Evolutionary conservation across 2,113 vertebrate genomes (phyloP).

Genomic region (Puntigrus tetrazona): DNA sequence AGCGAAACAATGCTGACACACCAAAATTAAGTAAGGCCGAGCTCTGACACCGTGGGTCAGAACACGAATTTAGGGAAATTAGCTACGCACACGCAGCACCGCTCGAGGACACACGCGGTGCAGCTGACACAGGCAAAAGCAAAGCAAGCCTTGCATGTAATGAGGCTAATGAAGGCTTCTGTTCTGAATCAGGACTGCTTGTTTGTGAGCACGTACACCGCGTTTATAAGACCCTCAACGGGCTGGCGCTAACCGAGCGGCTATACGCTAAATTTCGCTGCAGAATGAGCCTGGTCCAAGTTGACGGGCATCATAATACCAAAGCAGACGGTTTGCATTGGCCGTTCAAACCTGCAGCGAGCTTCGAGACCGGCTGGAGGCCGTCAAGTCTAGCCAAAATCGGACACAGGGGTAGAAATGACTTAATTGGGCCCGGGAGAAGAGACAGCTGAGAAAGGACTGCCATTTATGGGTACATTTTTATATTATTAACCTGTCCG

Average conservation of each 20-base stretch:
- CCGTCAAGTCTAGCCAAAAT: constrained; percentile 9
- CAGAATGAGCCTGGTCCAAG: neutral
- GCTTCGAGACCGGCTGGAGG: constrained; percentile 7
- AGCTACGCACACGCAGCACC: constrained; percentile 13
- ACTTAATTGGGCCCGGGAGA: constrained; percentile 34
- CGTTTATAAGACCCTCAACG: neutral
- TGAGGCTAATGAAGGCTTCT: constrained; percentile 35
- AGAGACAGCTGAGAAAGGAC: neutral
- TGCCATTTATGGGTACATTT: neutral
- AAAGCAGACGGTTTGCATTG: neutral
- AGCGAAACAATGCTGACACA: neutral
- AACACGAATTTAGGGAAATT: neutral
- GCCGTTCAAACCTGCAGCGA: neutral
- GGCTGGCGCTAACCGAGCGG: neutral
- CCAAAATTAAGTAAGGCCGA: neutral
- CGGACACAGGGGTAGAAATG: neutral
- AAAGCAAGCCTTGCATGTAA: constrained; percentile 41
- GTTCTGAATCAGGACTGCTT: constrained; percentile 27
- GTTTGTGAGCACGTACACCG: neutral
- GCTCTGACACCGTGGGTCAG: neutral
- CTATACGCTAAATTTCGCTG: constrained; percentile 29
- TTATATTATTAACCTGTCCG: neutral
- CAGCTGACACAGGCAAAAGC: constrained; percentile 12
- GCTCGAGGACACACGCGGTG: neutral
- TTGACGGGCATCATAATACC: constrained; percentile 22